These are phyloP conservation scores for Charina bottae DNA, from an alignment of 2,113 vertebrate genomes.

Conservation along the genomic window DNA sequence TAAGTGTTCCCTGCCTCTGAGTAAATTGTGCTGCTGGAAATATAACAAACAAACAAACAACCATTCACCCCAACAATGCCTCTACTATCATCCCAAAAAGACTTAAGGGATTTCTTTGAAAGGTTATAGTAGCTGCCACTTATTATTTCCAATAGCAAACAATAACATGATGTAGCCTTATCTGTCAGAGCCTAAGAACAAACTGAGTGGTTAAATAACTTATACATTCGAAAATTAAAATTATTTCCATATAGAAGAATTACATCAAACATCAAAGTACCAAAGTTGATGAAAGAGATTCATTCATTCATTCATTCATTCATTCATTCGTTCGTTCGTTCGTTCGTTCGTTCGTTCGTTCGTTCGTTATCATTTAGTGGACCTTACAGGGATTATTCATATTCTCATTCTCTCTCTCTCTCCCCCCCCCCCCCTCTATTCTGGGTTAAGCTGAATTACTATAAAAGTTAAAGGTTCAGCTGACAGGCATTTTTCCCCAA, in stretches of 20 bases:
- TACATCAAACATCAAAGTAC: slow-evolving; percentile 37
- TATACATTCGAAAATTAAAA: slow-evolving; percentile 3
- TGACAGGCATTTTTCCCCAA: neutral
- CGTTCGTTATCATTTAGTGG: slow-evolving; percentile 39
- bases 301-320: slow-evolving; percentile 20
- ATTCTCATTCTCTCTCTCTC: no score
- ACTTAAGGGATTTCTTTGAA: slow-evolving; percentile 62
- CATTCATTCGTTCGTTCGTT: slow-evolving; percentile 16
- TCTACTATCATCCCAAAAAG: slow-evolving; percentile 50
- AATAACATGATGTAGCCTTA: slow-evolving; percentile 37
- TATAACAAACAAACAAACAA: slow-evolving; percentile 1
- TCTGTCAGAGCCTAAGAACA: slow-evolving; percentile 52
- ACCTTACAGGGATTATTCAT: neutral
- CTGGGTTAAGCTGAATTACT: neutral
- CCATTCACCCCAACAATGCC: slow-evolving; percentile 52
- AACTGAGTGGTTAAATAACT: slow-evolving; percentile 47
- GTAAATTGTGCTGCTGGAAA: slow-evolving; percentile 51
- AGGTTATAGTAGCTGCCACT: slow-evolving; percentile 67
- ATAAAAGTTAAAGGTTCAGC: neutral
- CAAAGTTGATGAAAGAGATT: slow-evolving; percentile 37
- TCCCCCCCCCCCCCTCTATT: no score
- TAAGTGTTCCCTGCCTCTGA: slow-evolving; percentile 44
- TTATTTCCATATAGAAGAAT: slow-evolving; percentile 53
- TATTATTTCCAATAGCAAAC: slow-evolving; percentile 42
- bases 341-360: neutral